These are phyloP conservation scores for Eremophila alpestris DNA, from an alignment of 2,797 vertebrate species.

Conservation along the genomic window DNA sequence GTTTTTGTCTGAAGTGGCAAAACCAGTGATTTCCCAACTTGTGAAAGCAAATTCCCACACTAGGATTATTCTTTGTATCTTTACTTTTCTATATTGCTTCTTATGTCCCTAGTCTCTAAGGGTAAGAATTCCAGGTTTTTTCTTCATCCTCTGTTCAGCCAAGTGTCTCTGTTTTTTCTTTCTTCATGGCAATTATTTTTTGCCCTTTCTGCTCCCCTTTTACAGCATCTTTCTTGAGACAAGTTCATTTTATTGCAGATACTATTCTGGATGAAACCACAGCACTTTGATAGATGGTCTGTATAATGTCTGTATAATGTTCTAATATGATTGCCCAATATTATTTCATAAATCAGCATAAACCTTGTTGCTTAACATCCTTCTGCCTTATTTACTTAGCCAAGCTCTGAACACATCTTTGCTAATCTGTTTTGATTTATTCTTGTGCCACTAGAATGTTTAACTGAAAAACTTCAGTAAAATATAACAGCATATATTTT, in stretches of 20 bases:
- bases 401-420: not conserved
- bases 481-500: not conserved
- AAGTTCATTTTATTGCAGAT: not conserved
- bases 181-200: not conserved
- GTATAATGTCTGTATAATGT: not conserved
- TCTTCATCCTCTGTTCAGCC: not conserved
- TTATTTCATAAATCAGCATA: not conserved
- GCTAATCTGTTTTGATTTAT: not conserved
- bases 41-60: not conserved
- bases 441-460: fast-evolving
- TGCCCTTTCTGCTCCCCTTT: not conserved
- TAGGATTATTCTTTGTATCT: not conserved
- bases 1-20: not conserved
- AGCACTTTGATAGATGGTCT: not conserved
- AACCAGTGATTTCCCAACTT: not conserved
- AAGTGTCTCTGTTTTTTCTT: not conserved
- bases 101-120: not conserved
- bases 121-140: not conserved
- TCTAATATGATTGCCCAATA: not conserved
- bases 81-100: not conserved
- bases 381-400: not conserved
- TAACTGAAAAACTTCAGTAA: not conserved
- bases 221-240: not conserved
- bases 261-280: not conserved
- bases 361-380: not conserved